Percentiles rank a stretch among this genome's conserved stretches.
Evolutionary conservation across 2,797 vertebrate genomes (phyloP).

Genomic region (Typhlichthys subterraneus): DNA sequence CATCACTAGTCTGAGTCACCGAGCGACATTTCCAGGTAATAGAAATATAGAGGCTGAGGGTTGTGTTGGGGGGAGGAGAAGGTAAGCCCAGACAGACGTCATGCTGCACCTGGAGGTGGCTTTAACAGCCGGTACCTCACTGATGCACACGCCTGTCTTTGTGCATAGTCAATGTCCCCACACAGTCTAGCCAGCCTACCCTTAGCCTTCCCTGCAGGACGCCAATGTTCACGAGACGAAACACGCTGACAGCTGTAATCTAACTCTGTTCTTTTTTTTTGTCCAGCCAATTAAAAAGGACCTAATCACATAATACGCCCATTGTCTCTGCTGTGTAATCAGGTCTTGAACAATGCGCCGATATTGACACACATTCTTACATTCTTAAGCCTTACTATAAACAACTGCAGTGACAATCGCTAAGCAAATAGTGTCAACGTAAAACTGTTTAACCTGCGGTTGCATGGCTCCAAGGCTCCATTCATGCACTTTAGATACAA

Average conservation of each 20-base stretch:
- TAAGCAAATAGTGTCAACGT: constrained; percentile 18
- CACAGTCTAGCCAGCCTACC: constrained; percentile 23
- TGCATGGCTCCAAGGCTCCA: no score
- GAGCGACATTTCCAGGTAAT: constrained; percentile 8
- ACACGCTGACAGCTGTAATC: no score
- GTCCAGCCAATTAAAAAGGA: constrained; percentile 58
- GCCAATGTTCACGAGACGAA: background rate
- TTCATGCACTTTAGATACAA: no score
- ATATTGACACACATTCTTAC: constrained; percentile 52
- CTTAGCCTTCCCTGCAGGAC: constrained; percentile 14
- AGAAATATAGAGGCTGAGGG: no score
- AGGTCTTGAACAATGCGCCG: constrained; percentile 44
- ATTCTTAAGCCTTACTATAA: constrained; percentile 50
- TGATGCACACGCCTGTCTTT: constrained; percentile 51
- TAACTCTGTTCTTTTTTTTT: constrained; percentile 10
- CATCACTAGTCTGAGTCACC: constrained; percentile 48
- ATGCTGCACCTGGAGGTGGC: constrained; percentile 59
- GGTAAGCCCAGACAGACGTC: constrained; percentile 46
- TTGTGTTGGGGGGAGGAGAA: constrained; percentile 33
- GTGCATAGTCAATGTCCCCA: constrained; percentile 13
- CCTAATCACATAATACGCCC: constrained; percentile 51
- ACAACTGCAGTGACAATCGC: constrained; percentile 29
- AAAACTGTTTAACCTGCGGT: no score
- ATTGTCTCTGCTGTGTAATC: constrained; percentile 58
- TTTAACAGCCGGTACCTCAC: constrained; percentile 55